phyloP scores from a whole-genome alignment of 2,888 invertebrate genomes.

The Acleris laterana region DNA sequence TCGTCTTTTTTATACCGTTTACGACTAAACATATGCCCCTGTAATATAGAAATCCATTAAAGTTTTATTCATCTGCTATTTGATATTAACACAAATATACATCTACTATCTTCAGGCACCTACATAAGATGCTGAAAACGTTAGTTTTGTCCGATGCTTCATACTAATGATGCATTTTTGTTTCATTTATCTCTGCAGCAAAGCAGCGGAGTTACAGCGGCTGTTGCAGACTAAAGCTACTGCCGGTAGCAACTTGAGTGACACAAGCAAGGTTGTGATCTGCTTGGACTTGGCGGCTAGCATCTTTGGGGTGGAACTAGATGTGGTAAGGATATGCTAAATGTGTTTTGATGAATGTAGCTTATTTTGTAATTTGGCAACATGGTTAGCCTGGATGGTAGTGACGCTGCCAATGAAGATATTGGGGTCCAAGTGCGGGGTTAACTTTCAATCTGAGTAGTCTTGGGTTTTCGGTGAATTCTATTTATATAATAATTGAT shows the following conservation, averaged over 20 bases:
- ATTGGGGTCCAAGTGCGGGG: too few relatives aligned
- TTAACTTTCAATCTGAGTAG: too few relatives aligned
- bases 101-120: not conserved
- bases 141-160: not conserved
- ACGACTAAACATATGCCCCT: too few relatives aligned
- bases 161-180: not conserved
- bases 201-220: slow-evolving; percentile 81
- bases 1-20: not conserved
- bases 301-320: slow-evolving; percentile 78
- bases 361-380: too few relatives aligned
- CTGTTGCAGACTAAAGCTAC: slow-evolving; percentile 74
- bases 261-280: slow-evolving; percentile 84
- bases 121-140: not conserved
- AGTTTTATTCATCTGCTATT: not conserved
- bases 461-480: too few relatives aligned
- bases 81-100: not conserved
- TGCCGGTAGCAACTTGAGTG: slow-evolving; percentile 76
- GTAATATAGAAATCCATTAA: too few relatives aligned
- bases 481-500: too few relatives aligned
- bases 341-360: too few relatives aligned
- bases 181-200: slow-evolving; percentile 59
- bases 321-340: slow-evolving; percentile 65
- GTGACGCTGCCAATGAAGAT: too few relatives aligned
- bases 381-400: too few relatives aligned
- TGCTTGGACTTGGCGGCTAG: slow-evolving; percentile 85